Conservation (phyloP, 2,797 vertebrate genomes). For the Limnodromus scolopaceus region DNA sequence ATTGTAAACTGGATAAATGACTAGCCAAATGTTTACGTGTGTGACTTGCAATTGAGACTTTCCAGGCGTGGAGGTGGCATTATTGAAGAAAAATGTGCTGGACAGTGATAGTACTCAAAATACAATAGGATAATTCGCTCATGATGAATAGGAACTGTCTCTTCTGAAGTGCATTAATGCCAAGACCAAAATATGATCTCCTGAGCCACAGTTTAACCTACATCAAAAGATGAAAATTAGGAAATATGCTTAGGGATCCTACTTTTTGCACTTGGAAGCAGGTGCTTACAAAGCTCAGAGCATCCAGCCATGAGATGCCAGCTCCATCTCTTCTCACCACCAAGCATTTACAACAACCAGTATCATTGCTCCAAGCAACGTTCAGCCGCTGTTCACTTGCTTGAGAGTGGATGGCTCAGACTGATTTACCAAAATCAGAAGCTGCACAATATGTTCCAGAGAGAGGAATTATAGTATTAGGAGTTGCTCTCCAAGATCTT, state of each 20-base stretch:
- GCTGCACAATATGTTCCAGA: background rate
- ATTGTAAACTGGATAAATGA: conserved; percentile 58
- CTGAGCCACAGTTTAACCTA: background rate
- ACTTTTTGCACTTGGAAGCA: background rate
- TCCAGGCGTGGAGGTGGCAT: background rate
- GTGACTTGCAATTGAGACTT: conserved; percentile 11
- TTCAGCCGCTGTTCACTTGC: background rate
- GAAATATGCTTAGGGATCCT: background rate
- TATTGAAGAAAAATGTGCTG: conserved; percentile 7
- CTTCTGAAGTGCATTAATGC: background rate
- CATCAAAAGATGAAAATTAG: background rate
- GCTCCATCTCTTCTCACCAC: background rate
- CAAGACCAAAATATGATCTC: background rate
- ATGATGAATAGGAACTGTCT: background rate
- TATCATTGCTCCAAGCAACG: background rate
- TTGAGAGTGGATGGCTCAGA: fast-evolving
- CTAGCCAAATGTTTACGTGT: background rate
- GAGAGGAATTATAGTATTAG: background rate
- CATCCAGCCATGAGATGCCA: background rate
- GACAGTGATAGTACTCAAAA: background rate
- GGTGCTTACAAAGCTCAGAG: background rate
- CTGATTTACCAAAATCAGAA: background rate
- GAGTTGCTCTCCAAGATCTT: background rate
- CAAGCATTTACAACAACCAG: background rate
- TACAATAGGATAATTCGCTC: background rate